Conservation (phyloP, 1,140 invertebrate genomes). For the Caenorhabditis remanei region DNA sequence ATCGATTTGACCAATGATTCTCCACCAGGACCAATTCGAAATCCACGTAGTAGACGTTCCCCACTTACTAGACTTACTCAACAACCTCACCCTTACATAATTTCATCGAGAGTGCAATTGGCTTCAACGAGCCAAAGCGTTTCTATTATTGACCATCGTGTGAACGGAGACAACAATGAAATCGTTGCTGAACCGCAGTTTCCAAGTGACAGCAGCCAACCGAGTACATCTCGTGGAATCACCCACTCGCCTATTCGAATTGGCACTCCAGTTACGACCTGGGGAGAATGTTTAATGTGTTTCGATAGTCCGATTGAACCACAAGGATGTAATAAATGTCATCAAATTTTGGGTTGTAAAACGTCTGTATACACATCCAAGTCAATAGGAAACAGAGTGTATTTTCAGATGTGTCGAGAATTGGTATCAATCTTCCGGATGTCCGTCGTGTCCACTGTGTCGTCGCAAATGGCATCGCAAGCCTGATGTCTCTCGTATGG, state of each 20-base stretch:
- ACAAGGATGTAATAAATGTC: conserved; percentile 7
- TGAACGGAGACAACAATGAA: background rate
- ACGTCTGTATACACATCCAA: background rate
- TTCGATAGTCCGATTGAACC: conserved; percentile 6
- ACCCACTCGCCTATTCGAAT: background rate
- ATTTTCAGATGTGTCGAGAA: background rate
- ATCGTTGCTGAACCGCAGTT: background rate
- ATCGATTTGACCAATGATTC: too few species aligned
- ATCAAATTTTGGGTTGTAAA: background rate
- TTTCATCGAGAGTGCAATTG: too few species aligned
- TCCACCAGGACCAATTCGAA: too few species aligned
- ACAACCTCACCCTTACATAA: too few species aligned
- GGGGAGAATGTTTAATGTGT: conserved; percentile 26
- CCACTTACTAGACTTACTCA: too few species aligned
- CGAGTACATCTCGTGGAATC: background rate
- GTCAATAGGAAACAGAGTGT: background rate
- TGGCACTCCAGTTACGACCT: background rate
- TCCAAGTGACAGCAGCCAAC: background rate
- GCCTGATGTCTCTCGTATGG: background rate
- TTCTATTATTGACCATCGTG: background rate
- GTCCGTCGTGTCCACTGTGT: background rate
- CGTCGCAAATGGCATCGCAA: background rate
- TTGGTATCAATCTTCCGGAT: background rate
- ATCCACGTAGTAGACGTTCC: too few species aligned
- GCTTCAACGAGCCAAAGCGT: background rate